These are phyloP conservation scores for Mystacornis crossleyi DNA, from an alignment of 2,113 vertebrate genomes.

Conservation along the genomic window DNA sequence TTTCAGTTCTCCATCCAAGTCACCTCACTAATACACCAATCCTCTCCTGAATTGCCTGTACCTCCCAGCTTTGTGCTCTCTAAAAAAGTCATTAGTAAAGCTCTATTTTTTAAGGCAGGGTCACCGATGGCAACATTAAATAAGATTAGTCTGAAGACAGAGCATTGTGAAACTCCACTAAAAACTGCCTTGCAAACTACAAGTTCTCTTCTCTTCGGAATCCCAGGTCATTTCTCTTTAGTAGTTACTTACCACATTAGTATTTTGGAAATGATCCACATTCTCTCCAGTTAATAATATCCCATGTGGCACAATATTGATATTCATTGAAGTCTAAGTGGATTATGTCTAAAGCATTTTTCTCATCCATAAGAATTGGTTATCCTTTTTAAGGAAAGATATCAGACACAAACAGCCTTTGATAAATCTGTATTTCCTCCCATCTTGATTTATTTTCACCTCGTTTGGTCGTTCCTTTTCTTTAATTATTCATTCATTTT, in stretches of 20 bases:
- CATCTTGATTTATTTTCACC: conserved; percentile 54
- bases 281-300: conserved; percentile 49
- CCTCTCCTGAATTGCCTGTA: background rate
- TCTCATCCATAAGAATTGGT: conserved; percentile 9
- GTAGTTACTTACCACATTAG: conserved; percentile 20
- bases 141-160: background rate
- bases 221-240: conserved; percentile 12
- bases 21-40: background rate
- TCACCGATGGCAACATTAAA: conserved; percentile 17
- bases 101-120: conserved; percentile 1
- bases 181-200: background rate
- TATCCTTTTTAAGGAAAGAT: conserved; percentile 29
- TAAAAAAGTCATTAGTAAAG: background rate
- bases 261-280: conserved; percentile 44
- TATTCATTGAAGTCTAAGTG: conserved; percentile 60
- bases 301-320: conserved; percentile 39
- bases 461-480: background rate
- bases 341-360: conserved; percentile 50
- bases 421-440: conserved; percentile 32
- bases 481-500: conserved; percentile 51
- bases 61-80: conserved; percentile 1
- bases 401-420: conserved; percentile 38
- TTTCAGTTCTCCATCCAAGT: background rate
- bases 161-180: background rate
- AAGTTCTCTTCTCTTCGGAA: background rate